Base-by-base conservation (phyloP, 1,140 invertebrate genomes). In the Nasonia vitripennis region DNA sequence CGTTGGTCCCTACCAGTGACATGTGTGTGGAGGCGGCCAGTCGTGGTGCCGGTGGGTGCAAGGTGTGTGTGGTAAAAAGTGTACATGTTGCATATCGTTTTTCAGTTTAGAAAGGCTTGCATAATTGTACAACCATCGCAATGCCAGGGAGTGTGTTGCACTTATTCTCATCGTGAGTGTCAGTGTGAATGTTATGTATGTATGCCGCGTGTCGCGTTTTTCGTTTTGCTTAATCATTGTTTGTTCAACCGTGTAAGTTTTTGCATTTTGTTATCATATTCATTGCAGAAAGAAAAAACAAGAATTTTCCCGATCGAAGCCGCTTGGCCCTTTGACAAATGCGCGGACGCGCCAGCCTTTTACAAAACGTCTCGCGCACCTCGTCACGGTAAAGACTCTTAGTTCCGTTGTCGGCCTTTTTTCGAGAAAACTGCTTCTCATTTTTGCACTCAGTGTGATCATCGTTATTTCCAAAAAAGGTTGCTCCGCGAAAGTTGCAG, bases 251-350 rank as follows among this genome's bases (percentile, higher is more conserved):
- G 67, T n/a, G 78, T 71, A 14, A 45, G 45, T 71, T 71, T 71
- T 51, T 77, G 74, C 74, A 48, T 71, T 48, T 34, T 78, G 80
- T 78, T 87, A 77, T 87, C 14, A 55, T 75, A 55, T 88, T 80
- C 85, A n/a, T 88, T 48, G 74, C 67, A 82, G 73, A 87, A 90
- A 90, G 91, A 90, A 91, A 92, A 91, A 91, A 91, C 89, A 89
- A 91, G 88, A 92, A 91, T 90, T 92, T 83, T 91, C 88, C 89
- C 87, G 87, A 91, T 92, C 91, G 87, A 86, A 87, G 87, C 89
- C 79, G 73, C 86, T 84, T 68, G 68, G 80, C 80, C 45, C 27
- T 45, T 83, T 83, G 82, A 78, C 84, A 68, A 84, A 31, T 27
- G 2, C 75, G 85, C 87, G 84, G 84, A 85, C 81, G 79, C 75